Conservation (phyloP, 1,140 invertebrate species). For the Chrysomallon squamiferum region DNA sequence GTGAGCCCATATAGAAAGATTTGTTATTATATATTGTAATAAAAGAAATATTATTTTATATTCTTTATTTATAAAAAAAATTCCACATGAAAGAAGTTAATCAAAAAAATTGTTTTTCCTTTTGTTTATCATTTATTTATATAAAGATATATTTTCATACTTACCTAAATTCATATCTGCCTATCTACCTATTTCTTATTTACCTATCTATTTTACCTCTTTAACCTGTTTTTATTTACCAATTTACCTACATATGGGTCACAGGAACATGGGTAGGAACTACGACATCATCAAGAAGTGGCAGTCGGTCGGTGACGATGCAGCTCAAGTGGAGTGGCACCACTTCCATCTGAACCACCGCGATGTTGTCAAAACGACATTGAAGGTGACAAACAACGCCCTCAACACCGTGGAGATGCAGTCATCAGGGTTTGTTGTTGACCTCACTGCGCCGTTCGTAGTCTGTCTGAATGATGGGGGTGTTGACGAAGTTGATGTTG, state of each 20-base stretch:
- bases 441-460: slow-evolving; percentile 33
- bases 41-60: background rate
- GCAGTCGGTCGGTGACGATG: background rate
- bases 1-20: background rate
- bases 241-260: no score
- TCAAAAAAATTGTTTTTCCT: background rate
- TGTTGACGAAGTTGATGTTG: slow-evolving; percentile 3
- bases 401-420: slow-evolving; percentile 14
- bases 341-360: slow-evolving; percentile 35
- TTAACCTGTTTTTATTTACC: background rate
- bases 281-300: background rate
- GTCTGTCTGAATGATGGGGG: slow-evolving; percentile 31
- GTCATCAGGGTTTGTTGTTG: slow-evolving; percentile 36
- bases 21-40: background rate
- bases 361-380: slow-evolving; percentile 26
- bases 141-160: no score
- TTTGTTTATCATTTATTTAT: no score
- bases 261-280: background rate
- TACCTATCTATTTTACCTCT: no score
- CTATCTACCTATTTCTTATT: no score
- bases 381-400: slow-evolving; percentile 35
- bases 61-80: background rate
- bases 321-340: slow-evolving; percentile 16
- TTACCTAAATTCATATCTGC: no score
- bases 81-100: background rate